These are phyloP conservation scores for Psilopsiagon aymara DNA, from an alignment of 2,113 vertebrate genomes.

Conservation along the genomic window DNA sequence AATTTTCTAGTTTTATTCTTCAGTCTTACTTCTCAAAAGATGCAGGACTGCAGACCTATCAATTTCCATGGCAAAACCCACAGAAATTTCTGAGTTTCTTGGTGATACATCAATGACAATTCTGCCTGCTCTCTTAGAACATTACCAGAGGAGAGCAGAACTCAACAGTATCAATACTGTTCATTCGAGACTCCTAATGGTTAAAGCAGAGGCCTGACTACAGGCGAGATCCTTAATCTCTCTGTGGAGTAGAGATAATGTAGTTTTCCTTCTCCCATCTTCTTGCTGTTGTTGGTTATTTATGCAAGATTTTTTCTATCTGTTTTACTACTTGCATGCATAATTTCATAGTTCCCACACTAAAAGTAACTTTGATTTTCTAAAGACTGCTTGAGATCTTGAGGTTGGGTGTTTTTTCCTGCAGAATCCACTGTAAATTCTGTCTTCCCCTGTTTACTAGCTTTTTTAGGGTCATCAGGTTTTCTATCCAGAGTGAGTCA, in stretches of 20 bases:
- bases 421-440: background rate
- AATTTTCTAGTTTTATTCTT: background rate
- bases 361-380: background rate
- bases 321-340: background rate
- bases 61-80: background rate
- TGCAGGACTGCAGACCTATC: background rate
- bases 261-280: background rate
- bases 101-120: background rate
- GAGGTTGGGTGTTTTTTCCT: fast-evolving
- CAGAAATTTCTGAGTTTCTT: background rate
- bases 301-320: background rate
- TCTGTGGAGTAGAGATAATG: background rate
- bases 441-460: background rate
- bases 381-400: background rate
- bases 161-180: background rate
- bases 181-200: background rate
- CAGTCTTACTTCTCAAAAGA: background rate
- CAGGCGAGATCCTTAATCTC: background rate
- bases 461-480: background rate
- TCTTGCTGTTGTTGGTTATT: background rate
- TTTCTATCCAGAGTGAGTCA: background rate
- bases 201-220: background rate
- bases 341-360: background rate
- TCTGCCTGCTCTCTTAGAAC: background rate
- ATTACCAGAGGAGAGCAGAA: background rate